Evolutionary conservation across 2,113 vertebrate genomes (phyloP), one percentile per base, ranked within the genome.

Genomic region (Phaethornis superciliosus): DNA sequence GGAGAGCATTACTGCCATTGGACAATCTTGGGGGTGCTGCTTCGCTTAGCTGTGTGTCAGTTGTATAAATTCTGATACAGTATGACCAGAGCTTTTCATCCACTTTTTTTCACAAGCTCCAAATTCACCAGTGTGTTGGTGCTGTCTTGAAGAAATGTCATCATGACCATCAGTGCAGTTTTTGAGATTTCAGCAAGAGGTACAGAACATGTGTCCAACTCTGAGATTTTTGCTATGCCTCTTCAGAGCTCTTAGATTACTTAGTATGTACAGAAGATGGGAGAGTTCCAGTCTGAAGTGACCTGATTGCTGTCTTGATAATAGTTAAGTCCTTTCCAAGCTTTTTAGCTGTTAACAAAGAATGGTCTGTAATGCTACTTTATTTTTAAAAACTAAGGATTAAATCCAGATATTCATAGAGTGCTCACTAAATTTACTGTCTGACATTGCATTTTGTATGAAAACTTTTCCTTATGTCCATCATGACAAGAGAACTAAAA

Each of bases 1-100:
- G 47, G 26, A 11, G 6, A 1, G 8, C 0, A 0, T 42, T 54
- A 42, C 15, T 90, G 55, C 64, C 6, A 0, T 62, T 81, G 77
- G 62, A 67, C 35, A 82, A 35, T 72, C 49, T 56, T 69, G 32
- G 5, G 44, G 6, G 11, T 83, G 37, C 20, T 10, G 1, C 28
- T 71, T 77, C 30, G n/a, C 12, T 42, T 35, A 23, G 22, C 33
- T 59, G 10, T 85, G 26, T 0, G 0, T 67, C 23, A 40, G 20
- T 32, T 77, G 24, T 59, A 9, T 71, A 37, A 91, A 46, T 72
- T 81, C 35, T n/a, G 62, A 42, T 42, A 59, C 14, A 32, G 18
- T 28, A 37, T n/a, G 32, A 51, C 54, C 47, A 59, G n/a, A 77
- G 55, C 18, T 94, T 72, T 51, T 72, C 19, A 63, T 64, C 32